Conservation (phyloP, 2,113 vertebrate species). For the Labeo rohita region DNA sequence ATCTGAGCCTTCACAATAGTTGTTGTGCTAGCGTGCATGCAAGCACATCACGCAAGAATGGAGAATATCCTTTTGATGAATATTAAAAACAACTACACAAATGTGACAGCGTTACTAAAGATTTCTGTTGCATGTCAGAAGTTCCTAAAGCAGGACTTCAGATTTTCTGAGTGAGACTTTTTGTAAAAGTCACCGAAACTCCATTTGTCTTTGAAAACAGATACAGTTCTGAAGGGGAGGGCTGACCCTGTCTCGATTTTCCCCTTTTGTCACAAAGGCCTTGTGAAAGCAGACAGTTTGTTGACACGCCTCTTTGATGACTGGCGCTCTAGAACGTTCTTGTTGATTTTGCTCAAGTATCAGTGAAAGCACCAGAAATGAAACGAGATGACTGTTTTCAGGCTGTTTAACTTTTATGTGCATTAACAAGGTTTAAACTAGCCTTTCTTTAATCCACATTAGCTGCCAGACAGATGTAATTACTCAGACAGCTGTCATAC, state of each 20-base stretch:
- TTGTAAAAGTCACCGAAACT: conserved; percentile 5
- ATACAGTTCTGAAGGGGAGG: conserved; percentile 8
- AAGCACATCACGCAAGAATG: not conserved
- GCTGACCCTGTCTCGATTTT: conserved; percentile 2
- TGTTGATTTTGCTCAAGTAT: not conserved
- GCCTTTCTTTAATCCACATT: conserved; percentile 63
- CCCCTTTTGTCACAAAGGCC: conserved; percentile 11
- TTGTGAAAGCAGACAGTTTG: conserved; percentile 9
- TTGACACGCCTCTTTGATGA: conserved; percentile 8
- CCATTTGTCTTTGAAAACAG: conserved; percentile 1
- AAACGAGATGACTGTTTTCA: not conserved
- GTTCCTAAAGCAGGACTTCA: not conserved
- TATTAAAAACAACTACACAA: conserved; percentile 14
- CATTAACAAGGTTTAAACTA: conserved; percentile 66
- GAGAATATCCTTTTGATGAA: not conserved
- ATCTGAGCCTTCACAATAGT: not conserved
- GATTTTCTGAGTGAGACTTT: not conserved
- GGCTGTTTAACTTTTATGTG: conserved; percentile 65
- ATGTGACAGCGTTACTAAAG: not conserved
- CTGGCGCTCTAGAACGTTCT: conserved; percentile 15
- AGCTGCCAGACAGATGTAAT: conserved; percentile 69
- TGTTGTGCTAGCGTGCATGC: not conserved
- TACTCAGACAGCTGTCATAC: conserved; percentile 57
- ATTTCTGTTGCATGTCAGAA: not conserved
- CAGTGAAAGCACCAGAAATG: not conserved